Conservation (phyloP, 2,888 invertebrate genomes). For the Anoncus sp. region DNA sequence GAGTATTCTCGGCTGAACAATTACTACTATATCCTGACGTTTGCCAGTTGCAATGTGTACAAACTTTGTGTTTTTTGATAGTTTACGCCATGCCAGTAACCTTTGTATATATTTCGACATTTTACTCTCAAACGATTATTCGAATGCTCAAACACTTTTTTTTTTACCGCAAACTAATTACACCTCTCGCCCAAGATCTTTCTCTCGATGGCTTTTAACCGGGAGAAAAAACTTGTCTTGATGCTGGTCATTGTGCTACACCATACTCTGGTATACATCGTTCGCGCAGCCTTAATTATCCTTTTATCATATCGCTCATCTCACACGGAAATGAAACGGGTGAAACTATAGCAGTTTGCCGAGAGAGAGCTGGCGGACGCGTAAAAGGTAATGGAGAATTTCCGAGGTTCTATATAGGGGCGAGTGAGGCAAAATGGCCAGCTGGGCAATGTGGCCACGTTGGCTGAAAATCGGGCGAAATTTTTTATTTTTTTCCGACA, state of each 20-base stretch:
- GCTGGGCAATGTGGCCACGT: no score
- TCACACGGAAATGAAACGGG: constrained; percentile 61
- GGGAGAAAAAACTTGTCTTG: constrained; percentile 4
- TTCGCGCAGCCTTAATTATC: constrained; percentile 64
- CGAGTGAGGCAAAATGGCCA: no score
- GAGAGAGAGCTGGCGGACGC: constrained; percentile 24
- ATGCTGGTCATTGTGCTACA: constrained; percentile 37
- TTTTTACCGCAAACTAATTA: no score
- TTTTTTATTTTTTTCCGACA: no score
- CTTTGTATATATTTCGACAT: no score
- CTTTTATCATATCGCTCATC: constrained; percentile 63
- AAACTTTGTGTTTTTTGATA: constrained; percentile 1
- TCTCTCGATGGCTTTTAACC: constrained; percentile 16
- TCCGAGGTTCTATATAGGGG: no score
- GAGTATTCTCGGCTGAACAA: constrained; percentile 28
- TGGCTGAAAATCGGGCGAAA: no score
- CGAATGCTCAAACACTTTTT: neutral
- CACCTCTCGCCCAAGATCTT: no score
- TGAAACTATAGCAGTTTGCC: constrained; percentile 39
- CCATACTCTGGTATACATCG: constrained; percentile 25
- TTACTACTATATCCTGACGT: constrained; percentile 15
- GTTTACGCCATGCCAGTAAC: no score
- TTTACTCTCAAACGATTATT: neutral
- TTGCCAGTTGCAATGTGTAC: constrained; percentile 11
- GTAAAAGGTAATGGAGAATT: constrained; percentile 52